These are phyloP conservation scores for Hapalemur alaotrensis DNA, from an alignment of 2,797 vertebrate species.

Conservation along the genomic window DNA sequence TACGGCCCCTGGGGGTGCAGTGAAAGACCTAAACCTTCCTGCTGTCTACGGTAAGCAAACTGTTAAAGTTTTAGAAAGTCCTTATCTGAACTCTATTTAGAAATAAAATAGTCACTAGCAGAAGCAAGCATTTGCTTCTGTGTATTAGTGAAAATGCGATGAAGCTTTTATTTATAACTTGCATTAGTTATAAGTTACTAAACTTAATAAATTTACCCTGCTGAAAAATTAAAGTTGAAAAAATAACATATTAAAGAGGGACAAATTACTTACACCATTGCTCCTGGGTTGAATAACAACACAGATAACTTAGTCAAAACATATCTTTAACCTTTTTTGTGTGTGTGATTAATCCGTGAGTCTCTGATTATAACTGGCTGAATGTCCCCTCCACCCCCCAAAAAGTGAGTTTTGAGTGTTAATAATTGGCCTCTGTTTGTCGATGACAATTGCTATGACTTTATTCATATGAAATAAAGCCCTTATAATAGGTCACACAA, in stretches of 20 bases:
- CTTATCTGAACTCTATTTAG: background rate
- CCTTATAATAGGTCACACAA: background rate
- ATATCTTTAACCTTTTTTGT: conserved; percentile 41
- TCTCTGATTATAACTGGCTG: conserved; percentile 71
- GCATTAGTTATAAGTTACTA: conserved; percentile 58
- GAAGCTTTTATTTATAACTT: conserved; percentile 66
- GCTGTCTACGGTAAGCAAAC: conserved; percentile 49
- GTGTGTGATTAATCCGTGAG: conserved; percentile 46
- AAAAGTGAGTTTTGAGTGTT: conserved; percentile 67
- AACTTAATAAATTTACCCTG: conserved; percentile 50
- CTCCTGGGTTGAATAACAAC: conserved; percentile 59
- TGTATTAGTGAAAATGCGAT: conserved; percentile 33
- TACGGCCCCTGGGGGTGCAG: background rate
- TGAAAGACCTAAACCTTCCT: conserved; percentile 3
- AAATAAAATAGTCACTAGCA: background rate
- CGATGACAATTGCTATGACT: background rate
- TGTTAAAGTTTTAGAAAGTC: background rate
- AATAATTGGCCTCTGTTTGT: background rate
- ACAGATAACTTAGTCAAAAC: conserved; percentile 68
- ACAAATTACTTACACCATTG: conserved; percentile 42
- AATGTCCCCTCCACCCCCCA: conserved; percentile 11
- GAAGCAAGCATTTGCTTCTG: conserved; percentile 19
- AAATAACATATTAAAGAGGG: conserved; percentile 52
- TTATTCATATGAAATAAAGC: conserved; percentile 50
- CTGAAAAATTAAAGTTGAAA: conserved; percentile 56